Conservation (phyloP, 2,113 vertebrate genomes). For the Salvelinus alpinus region DNA sequence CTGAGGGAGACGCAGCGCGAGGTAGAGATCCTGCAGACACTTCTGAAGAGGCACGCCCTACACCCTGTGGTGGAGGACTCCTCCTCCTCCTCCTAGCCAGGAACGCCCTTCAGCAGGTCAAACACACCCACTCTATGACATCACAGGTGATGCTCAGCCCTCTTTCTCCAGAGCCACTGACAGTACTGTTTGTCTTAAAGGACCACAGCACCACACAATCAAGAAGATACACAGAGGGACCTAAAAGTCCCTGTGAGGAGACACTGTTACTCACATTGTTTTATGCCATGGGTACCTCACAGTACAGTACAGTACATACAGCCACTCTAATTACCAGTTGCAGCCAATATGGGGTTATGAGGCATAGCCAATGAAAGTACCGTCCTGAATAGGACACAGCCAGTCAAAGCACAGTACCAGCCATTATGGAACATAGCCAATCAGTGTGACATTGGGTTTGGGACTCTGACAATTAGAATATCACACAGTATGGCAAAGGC, state of each 20-base stretch:
- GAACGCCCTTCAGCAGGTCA: not conserved
- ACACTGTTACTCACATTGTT: no score
- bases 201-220: no score
- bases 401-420: slow-evolving; percentile 20
- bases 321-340: no score
- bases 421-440: not conserved
- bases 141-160: not conserved
- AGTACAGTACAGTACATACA: no score
- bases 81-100: slow-evolving; percentile 59
- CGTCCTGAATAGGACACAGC: not conserved
- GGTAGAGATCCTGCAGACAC: slow-evolving; percentile 83
- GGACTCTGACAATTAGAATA: not conserved
- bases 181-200: not conserved
- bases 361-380: not conserved
- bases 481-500: not conserved
- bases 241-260: no score
- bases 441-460: slow-evolving; percentile 13
- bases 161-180: not conserved
- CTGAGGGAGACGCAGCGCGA: slow-evolving; percentile 85
- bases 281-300: no score
- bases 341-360: not conserved
- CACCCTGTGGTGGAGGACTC: slow-evolving; percentile 73
- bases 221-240: no score
- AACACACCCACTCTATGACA: not conserved
- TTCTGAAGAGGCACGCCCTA: slow-evolving; percentile 70